These are phyloP conservation scores for Decapterus maruadsi DNA, from an alignment of 2,797 vertebrate species.

Conservation along the genomic window DNA sequence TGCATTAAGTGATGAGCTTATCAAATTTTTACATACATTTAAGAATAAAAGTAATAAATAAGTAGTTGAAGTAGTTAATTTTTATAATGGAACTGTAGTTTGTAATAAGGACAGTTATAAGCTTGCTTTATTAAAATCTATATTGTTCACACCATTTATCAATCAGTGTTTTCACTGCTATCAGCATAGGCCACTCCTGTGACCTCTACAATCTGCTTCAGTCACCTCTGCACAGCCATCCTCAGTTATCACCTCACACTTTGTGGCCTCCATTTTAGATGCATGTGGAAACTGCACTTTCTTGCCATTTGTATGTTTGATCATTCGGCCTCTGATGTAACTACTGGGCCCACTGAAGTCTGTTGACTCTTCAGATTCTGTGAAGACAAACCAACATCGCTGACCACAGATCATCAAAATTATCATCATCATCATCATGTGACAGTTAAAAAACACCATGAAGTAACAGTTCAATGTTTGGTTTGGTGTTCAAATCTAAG, in stretches of 20 bases:
- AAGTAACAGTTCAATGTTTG: not conserved
- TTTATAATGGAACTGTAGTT: not conserved
- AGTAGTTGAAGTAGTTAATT: not conserved
- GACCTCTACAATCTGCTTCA: not conserved
- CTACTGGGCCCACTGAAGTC: not conserved
- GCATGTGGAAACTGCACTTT: not conserved
- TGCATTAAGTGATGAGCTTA: not conserved
- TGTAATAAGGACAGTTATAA: too few relatives aligned
- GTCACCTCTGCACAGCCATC: constrained; percentile 3
- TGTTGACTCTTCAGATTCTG: not conserved
- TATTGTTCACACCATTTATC: not conserved
- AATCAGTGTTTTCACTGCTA: not conserved
- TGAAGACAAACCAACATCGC: too few relatives aligned
- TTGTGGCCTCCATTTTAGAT: not conserved
- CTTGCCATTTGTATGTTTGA: not conserved
- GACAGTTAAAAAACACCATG: not conserved
- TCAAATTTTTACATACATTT: not conserved
- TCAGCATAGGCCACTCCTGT: not conserved
- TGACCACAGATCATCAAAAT: too few relatives aligned
- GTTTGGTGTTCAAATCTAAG: too few relatives aligned
- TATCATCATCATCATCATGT: not conserved
- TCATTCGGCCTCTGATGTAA: not conserved
- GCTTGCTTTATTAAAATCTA: not conserved
- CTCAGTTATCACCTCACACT: not conserved
- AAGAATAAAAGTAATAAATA: not conserved